A percentile compares a stretch with the other conserved stretches of the same genome.
Evolutionary conservation across 2,888 invertebrate genomes (phyloP).

Genomic region (Perizoma affinitatum): DNA sequence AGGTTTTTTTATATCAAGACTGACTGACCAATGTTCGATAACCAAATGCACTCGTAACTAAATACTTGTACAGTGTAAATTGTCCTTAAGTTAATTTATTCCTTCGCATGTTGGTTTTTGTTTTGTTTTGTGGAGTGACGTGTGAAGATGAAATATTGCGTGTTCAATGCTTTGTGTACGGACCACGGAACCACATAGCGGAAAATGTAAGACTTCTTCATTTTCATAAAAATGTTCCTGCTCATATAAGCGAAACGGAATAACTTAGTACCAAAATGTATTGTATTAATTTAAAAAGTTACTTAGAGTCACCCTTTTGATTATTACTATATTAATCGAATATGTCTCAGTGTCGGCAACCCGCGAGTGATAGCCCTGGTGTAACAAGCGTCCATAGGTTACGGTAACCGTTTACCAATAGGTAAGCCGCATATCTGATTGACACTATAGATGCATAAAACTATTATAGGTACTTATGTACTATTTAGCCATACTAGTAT

Average conservation of each 20-base stretch:
- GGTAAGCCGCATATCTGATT: no score
- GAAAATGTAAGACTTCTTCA: constrained; percentile 28
- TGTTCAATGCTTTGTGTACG: constrained; percentile 26
- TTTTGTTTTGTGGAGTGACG: constrained; percentile 26
- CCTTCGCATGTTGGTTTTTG: constrained; percentile 30
- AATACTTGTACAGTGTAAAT: constrained; percentile 10
- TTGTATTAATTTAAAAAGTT: constrained; percentile 1
- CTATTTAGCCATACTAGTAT: no score
- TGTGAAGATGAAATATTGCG: constrained; percentile 39
- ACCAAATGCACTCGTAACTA: neutral
- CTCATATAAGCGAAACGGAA: no score
- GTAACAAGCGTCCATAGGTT: no score
- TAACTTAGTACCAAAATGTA: neutral
- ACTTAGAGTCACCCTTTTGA: no score
- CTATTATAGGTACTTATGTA: no score
- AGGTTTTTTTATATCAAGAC: neutral
- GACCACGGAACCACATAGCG: constrained; percentile 22
- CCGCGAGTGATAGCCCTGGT: no score
- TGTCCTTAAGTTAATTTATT: constrained; percentile 48
- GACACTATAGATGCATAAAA: no score
- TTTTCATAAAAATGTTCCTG: constrained; percentile 1
- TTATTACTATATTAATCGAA: no score
- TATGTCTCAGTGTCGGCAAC: no score
- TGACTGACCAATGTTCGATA: neutral
- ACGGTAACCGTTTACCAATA: no score